phyloP scores from a whole-genome alignment of 1,140 invertebrate genomes.

The Dendrolimus punctatus region DNA sequence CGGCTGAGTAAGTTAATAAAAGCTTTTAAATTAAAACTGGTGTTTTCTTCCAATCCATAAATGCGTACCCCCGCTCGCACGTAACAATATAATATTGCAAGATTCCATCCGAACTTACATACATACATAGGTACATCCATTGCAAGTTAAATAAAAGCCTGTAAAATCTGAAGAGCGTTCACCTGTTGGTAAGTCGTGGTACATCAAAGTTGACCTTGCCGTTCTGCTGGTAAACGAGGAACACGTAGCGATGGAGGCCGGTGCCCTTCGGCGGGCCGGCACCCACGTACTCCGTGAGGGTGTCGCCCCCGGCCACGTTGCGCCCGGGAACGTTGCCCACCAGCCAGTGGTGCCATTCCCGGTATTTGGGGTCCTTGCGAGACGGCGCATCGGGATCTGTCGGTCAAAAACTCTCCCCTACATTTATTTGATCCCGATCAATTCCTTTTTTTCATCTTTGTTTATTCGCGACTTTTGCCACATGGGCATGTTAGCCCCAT shows the following conservation, averaged over 20 bases:
- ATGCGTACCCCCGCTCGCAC: too few relatives aligned
- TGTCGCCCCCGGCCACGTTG: slow-evolving; percentile 80
- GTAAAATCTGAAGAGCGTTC: too few relatives aligned
- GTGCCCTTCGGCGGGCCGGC: slow-evolving; percentile 87
- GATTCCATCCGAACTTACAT: too few relatives aligned
- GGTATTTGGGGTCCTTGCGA: slow-evolving; percentile 81
- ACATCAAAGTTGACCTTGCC: slow-evolving; percentile 78
- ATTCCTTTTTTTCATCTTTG: too few relatives aligned
- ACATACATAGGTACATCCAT: too few relatives aligned
- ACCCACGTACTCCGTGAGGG: slow-evolving; percentile 86
- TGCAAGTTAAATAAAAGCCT: neutral
- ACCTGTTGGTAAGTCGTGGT: slow-evolving; percentile 75
- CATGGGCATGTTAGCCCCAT: too few relatives aligned
- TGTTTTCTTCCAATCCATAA: too few relatives aligned
- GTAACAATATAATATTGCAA: too few relatives aligned
- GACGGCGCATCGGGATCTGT: slow-evolving; percentile 93
- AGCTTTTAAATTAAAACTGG: too few relatives aligned
- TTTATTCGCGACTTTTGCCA: too few relatives aligned
- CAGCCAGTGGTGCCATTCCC: slow-evolving; percentile 95
- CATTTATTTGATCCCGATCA: neutral
- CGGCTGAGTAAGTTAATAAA: too few relatives aligned
- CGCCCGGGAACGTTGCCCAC: slow-evolving; percentile 92
- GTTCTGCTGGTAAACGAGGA: slow-evolving; percentile 88
- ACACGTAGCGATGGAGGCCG: slow-evolving; percentile 93
- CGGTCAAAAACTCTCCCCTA: neutral